These are phyloP conservation scores for Neolamprologus fasciatus DNA, from an alignment of 2,113 vertebrate genomes.

Conservation along the genomic window DNA sequence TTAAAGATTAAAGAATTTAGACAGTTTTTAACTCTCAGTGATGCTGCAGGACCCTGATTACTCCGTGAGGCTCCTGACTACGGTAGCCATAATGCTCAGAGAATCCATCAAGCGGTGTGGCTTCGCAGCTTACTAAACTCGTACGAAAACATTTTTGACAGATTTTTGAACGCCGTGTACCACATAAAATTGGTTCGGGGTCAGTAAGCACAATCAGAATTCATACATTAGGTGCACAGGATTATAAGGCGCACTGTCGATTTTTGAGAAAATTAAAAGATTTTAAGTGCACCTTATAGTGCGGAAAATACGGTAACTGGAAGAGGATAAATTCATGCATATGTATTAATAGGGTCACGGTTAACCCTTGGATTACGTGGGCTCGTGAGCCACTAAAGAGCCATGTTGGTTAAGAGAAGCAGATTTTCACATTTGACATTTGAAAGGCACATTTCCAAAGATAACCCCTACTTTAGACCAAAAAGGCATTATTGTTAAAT, in stretches of 20 bases:
- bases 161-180: fast-evolving
- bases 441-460: neutral
- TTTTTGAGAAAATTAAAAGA: neutral
- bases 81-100: fast-evolving
- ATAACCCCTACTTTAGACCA: neutral
- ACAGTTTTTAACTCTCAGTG: neutral
- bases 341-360: neutral
- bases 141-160: neutral
- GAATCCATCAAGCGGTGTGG: fast-evolving
- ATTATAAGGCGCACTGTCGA: neutral
- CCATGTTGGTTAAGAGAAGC: neutral
- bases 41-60: neutral
- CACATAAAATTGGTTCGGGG: neutral
- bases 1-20: neutral
- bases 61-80: neutral
- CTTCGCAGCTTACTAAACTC: neutral
- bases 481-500: neutral
- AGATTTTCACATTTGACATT: neutral
- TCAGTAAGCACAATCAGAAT: neutral
- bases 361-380: neutral
- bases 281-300: neutral
- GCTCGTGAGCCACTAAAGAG: neutral
- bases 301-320: neutral
- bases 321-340: neutral
- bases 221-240: neutral